phyloP scores from a whole-genome alignment of 2,113 vertebrate species.

The Vulpes vulpes region DNA sequence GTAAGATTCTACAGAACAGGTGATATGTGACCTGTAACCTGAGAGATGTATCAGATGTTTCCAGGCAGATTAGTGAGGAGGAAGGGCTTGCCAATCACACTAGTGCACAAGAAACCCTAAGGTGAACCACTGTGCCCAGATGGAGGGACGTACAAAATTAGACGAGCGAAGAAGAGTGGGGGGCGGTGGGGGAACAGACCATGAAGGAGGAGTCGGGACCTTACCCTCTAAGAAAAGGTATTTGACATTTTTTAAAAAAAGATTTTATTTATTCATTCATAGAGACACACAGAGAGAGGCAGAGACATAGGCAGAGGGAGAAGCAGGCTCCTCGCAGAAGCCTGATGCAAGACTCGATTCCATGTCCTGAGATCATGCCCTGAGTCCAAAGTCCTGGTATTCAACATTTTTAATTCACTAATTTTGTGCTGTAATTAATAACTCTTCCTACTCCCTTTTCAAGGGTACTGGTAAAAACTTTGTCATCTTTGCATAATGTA shows the following conservation, averaged over 20 bases:
- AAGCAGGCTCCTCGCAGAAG: too few relatives aligned
- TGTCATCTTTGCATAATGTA: not conserved
- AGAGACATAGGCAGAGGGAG: too few relatives aligned
- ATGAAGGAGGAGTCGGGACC: not conserved
- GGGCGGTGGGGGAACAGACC: not conserved
- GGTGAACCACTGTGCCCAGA: not conserved
- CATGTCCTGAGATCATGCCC: too few relatives aligned
- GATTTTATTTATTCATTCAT: too few relatives aligned
- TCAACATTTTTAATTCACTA: not conserved
- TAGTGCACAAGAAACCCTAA: not conserved
- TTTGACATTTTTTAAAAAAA: not conserved
- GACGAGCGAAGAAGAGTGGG: not conserved
- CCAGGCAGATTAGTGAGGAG: not conserved
- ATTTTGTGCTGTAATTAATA: not conserved
- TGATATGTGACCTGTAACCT: not conserved
- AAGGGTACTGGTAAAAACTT: not conserved
- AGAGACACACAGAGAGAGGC: too few relatives aligned
- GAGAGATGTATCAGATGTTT: not conserved
- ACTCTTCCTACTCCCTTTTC: not conserved
- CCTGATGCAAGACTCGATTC: too few relatives aligned
- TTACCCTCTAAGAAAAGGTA: not conserved
- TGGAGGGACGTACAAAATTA: not conserved
- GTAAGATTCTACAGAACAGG: not conserved
- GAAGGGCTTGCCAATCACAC: not conserved
- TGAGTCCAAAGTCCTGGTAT: too few relatives aligned